A percentile compares a stretch with the other conserved stretches of the same genome.
Conservation (phyloP, 2,113 vertebrate species). For the Fulmarus glacialis region DNA sequence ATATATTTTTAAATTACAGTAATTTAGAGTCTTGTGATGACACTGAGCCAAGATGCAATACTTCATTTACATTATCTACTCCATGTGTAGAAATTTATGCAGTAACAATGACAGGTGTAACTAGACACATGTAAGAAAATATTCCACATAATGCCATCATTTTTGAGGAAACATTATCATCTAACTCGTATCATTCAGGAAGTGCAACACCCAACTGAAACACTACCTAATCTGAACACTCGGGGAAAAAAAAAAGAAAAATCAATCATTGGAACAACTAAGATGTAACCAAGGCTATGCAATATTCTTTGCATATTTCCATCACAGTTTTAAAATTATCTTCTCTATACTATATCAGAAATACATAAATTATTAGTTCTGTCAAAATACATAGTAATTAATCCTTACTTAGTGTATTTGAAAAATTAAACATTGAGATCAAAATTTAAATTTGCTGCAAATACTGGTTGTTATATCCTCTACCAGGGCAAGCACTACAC, state of each 20-base stretch:
- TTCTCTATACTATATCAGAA: neutral
- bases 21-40: neutral
- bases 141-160: neutral
- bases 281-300: neutral
- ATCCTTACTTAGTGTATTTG: neutral
- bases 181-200: neutral
- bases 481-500: neutral
- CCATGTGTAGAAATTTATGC: neutral
- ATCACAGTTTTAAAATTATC: neutral
- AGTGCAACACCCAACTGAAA: neutral
- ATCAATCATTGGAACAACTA: neutral
- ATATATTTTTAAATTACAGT: neutral
- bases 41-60: neutral
- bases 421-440: neutral
- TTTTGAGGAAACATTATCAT: neutral
- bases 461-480: neutral
- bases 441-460: neutral
- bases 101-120: neutral
- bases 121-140: neutral
- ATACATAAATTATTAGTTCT: neutral
- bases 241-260: neutral
- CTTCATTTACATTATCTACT: neutral
- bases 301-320: neutral
- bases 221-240: neutral
- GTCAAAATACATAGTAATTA: neutral